A percentile compares a stretch with the other conserved stretches of the same genome.
These are phyloP conservation scores for Thera britannica DNA, from an alignment of 2,888 invertebrate species.

Conservation along the genomic window DNA sequence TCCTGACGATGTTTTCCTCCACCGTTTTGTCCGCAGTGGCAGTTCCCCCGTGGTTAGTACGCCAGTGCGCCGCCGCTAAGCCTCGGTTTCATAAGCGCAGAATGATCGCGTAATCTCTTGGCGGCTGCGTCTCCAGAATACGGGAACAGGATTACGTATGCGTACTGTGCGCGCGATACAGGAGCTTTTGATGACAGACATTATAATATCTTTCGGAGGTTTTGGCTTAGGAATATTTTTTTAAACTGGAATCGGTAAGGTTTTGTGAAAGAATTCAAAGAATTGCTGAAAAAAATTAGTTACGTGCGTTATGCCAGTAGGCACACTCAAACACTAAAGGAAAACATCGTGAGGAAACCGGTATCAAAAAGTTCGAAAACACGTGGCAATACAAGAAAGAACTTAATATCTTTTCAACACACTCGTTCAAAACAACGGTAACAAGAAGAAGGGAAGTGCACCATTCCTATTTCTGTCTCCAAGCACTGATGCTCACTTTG, in stretches of 20 bases:
- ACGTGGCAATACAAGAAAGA: too few species aligned
- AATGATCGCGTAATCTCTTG: slow-evolving; percentile 33
- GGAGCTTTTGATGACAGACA: slow-evolving; percentile 21
- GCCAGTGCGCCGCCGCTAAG: slow-evolving; percentile 7
- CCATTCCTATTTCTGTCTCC: too few species aligned
- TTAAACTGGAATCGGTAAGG: background rate
- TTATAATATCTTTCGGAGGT: slow-evolving; percentile 12
- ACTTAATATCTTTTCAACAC: too few species aligned
- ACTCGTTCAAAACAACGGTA: too few species aligned
- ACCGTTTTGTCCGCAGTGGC: background rate
- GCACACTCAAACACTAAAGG: too few species aligned
- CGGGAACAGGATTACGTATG: slow-evolving; percentile 27
- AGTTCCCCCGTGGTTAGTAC: background rate
- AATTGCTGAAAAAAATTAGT: too few species aligned
- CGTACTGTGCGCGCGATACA: slow-evolving; percentile 20
- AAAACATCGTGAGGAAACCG: too few species aligned
- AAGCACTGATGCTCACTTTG: too few species aligned
- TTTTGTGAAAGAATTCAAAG: background rate
- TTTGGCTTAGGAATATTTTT: background rate
- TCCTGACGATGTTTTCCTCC: background rate
- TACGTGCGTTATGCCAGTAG: too few species aligned
- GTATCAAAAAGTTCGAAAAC: too few species aligned
- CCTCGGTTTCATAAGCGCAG: slow-evolving; percentile 28
- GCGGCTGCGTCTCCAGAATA: slow-evolving; percentile 23
- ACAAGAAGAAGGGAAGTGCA: too few species aligned